These are phyloP conservation scores for Eupeodes latifasciatus DNA, from an alignment of 2,888 invertebrate species.

Conservation along the genomic window DNA sequence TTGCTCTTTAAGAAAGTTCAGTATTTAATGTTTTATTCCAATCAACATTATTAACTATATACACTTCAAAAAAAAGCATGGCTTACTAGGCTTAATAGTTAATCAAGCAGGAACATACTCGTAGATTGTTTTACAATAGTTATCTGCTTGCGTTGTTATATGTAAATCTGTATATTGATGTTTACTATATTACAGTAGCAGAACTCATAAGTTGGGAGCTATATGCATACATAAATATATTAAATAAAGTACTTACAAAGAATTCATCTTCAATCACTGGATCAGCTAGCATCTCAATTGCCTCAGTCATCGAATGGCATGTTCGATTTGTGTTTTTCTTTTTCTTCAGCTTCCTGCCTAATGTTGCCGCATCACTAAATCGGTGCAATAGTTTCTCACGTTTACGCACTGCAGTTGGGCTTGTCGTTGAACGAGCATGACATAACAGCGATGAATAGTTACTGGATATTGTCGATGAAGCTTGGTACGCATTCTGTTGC, in stretches of 20 bases:
- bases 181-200: too few species aligned
- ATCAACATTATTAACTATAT: too few species aligned
- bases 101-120: too few species aligned
- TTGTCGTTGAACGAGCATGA: slow-evolving; percentile 81
- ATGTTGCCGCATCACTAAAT: slow-evolving; percentile 84
- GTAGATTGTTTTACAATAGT: too few species aligned
- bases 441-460: slow-evolving; percentile 82
- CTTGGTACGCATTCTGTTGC: slow-evolving; percentile 82
- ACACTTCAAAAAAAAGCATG: too few species aligned
- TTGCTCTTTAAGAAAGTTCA: too few species aligned
- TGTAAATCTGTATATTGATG: too few species aligned
- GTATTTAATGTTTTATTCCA: too few species aligned
- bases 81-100: too few species aligned
- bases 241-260: slow-evolving; percentile 82
- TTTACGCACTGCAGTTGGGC: slow-evolving; percentile 82
- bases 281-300: slow-evolving; percentile 84
- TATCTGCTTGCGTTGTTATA: too few species aligned
- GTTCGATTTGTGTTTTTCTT: slow-evolving; percentile 83
- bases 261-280: slow-evolving; percentile 84
- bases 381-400: slow-evolving; percentile 83
- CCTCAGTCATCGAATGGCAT: slow-evolving; percentile 84
- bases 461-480: slow-evolving; percentile 77
- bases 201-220: too few species aligned
- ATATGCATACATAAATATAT: too few species aligned
- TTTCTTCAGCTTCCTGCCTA: slow-evolving; percentile 83